Conservation (phyloP, 2,113 vertebrate species). For the Sula dactylatra region DNA sequence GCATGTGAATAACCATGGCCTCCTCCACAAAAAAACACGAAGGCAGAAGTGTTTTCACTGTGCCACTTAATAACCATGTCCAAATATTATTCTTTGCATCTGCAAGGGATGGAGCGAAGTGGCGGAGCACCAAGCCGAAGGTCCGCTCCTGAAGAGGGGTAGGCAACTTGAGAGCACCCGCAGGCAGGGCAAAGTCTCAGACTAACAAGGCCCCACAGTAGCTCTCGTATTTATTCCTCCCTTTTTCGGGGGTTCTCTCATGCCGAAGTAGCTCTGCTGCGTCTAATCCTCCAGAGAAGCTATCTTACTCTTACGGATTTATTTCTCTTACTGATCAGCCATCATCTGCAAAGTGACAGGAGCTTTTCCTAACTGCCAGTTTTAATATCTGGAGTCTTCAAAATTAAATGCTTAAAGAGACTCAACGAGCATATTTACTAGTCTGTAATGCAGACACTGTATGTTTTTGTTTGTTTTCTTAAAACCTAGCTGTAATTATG, state of each 20-base stretch:
- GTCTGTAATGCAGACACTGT: not conserved
- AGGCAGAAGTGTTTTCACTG: not conserved
- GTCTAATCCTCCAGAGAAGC: not conserved
- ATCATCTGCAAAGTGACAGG: not conserved
- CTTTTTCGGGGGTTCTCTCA: not conserved
- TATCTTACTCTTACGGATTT: not conserved
- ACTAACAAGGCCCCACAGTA: fast-evolving
- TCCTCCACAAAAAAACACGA: not conserved
- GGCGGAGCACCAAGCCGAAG: not conserved
- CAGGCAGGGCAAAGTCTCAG: not conserved
- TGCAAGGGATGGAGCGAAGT: not conserved
- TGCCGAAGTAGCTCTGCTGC: not conserved
- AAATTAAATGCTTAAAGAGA: not conserved
- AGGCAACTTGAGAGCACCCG: not conserved
- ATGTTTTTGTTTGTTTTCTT: not conserved
- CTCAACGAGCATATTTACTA: not conserved
- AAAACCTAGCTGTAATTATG: not conserved
- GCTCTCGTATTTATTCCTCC: not conserved
- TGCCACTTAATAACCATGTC: not conserved
- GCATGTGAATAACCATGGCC: not conserved
- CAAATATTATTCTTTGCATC: not conserved
- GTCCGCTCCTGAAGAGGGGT: not conserved
- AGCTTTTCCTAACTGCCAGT: not conserved
- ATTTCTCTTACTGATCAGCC: not conserved
- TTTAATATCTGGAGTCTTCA: not conserved